These are phyloP conservation scores for Abrostola triplasia DNA, from an alignment of 2,888 invertebrate genomes.

Conservation along the genomic window DNA sequence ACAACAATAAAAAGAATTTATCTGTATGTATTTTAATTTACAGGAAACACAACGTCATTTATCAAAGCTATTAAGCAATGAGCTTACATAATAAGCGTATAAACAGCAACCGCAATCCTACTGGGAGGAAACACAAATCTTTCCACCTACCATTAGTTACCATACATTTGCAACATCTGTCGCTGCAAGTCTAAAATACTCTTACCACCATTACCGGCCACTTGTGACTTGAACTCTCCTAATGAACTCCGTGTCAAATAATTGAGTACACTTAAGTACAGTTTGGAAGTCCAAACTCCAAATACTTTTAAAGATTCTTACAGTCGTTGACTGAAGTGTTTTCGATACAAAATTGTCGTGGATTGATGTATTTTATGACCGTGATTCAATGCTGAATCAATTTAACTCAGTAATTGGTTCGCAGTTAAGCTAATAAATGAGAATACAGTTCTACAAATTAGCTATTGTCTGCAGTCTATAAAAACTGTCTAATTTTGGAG, in stretches of 20 bases:
- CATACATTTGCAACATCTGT: slow-evolving; percentile 34
- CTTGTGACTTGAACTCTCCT: slow-evolving; percentile 58
- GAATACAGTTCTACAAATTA: too few relatives aligned
- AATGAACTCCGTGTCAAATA: slow-evolving; percentile 62
- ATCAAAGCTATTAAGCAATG: background rate
- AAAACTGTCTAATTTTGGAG: too few relatives aligned
- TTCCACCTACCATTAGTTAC: slow-evolving; percentile 14
- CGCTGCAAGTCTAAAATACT: slow-evolving; percentile 41
- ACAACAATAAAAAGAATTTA: background rate
- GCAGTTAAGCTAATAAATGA: background rate
- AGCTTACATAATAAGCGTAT: background rate
- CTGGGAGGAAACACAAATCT: slow-evolving; percentile 23
- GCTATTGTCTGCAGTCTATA: too few relatives aligned
- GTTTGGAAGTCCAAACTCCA: slow-evolving; percentile 26
- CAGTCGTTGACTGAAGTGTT: slow-evolving; percentile 2
- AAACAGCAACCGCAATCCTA: slow-evolving; percentile 1
- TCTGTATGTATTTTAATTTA: background rate
- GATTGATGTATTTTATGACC: background rate
- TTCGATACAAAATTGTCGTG: background rate
- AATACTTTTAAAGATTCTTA: slow-evolving; percentile 28
- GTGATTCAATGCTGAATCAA: background rate
- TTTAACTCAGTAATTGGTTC: background rate
- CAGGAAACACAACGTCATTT: background rate
- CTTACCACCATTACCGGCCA: slow-evolving; percentile 59
- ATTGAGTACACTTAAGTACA: slow-evolving; percentile 29